Percentiles rank a stretch among this genome's conserved stretches.
Conservation (phyloP, 2,888 invertebrate genomes). For the Altica lythri region DNA sequence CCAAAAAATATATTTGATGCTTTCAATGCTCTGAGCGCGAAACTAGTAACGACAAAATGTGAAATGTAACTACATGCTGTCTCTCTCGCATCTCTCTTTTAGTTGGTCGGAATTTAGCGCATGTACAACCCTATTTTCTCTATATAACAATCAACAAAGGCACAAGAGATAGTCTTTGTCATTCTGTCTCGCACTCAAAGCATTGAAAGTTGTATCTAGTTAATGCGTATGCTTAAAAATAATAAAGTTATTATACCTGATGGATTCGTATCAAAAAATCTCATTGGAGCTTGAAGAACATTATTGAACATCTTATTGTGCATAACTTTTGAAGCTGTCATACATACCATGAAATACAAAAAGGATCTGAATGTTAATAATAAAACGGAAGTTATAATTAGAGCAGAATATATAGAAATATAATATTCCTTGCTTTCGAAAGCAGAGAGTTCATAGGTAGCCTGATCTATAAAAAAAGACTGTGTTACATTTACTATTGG, state of each 20-base stretch:
- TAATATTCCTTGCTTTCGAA: conserved; percentile 37
- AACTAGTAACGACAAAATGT: too few species aligned
- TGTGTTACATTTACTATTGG: too few species aligned
- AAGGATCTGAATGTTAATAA: conserved; percentile 69
- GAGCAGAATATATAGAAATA: conserved; percentile 65
- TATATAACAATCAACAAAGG: too few species aligned
- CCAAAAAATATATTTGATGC: neutral
- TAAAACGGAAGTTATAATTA: conserved; percentile 64
- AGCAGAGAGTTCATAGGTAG: conserved; percentile 48
- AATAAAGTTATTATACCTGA: conserved; percentile 61
- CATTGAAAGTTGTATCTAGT: too few species aligned
- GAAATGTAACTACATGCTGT: too few species aligned
- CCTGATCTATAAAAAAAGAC: too few species aligned
- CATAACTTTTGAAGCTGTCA: conserved; percentile 73
- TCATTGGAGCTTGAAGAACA: conserved; percentile 74
- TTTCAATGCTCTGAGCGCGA: conserved; percentile 37
- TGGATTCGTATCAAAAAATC: conserved; percentile 84
- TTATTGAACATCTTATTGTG: conserved; percentile 80
- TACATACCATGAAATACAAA: conserved; percentile 73
- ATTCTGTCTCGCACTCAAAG: too few species aligned
- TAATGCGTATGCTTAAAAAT: too few species aligned
- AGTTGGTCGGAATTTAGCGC: too few species aligned
- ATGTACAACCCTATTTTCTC: too few species aligned
- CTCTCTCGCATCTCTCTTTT: too few species aligned
- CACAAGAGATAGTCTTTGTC: too few species aligned